Evolutionary conservation across 2,797 vertebrate species (phyloP), one percentile per base, ranked within the genome.

Genomic region (Microchirus variegatus): DNA sequence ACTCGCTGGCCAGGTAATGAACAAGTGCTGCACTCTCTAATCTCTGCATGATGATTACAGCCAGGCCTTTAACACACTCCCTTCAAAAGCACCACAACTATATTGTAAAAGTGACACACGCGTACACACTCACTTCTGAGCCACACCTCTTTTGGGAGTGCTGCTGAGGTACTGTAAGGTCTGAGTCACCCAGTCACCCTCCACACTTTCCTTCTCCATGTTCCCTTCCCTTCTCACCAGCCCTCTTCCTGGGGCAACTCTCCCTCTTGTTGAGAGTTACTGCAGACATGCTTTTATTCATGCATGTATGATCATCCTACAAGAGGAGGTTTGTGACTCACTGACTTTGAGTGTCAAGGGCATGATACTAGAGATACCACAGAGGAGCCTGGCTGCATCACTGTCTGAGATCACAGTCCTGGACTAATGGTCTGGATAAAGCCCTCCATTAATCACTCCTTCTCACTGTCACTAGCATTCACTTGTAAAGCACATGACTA

Each of bases 101-200:
- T 40, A 70, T 50, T 81, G 74, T 52, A 69, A 47, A 78, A 41
- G 63, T 78, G 69, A 75, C 69, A 80, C 59, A 67, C 70, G 73
- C 63, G 41, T 36, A 56, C 41, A 40, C 48, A 42, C 53, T 57
- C 53, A 70, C 35, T 42, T 17, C 43, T 9, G 12, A 56, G 59
- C 61, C 81, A 69, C 84, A 73, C 80, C 77, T 76, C 37, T 75
- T 67, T 66, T 83, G 77, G 91, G 90, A 83, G 88, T 87, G 90
- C 77, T 70, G 59, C 63, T 74, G 57, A 83, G 61, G 71, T 87
- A 81, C 38, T 1, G 38, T 14, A 40, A 22, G 77, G 71, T 85
- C 86, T 92, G 89, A 93, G 87, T 90, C 85, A 85, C 67, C 59
- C 10, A 56, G 76, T 77, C 48, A 55, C 50, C 48, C 47, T 63